Evolutionary conservation across 2,797 vertebrate genomes (phyloP), one percentile per base, ranked within the genome.

Genomic region (Syngnathus acus): DNA sequence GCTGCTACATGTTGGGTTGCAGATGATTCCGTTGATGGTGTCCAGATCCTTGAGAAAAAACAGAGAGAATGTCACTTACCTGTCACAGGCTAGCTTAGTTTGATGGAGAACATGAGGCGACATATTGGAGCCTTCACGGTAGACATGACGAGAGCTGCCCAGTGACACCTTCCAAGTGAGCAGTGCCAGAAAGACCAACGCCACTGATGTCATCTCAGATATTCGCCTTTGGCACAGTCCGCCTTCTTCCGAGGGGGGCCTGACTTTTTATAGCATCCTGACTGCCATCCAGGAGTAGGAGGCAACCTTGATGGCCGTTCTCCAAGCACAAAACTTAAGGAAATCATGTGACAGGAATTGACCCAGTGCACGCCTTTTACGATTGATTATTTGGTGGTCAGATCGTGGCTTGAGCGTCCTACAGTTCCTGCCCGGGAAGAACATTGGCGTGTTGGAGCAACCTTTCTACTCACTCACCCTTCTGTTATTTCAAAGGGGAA

Each of bases 141-240:
- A 40, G 9, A 60, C 57, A 42, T 65, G 17, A 71, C 66, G 39
- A 16, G 69, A 45, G 65, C 65, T 68, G 71, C 68, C 76, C 62
- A 70, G 80, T 64, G 78, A 70, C 69, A 79, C 77, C 45, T 77
- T 86, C 84, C 88, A 81, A 67, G 78, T 74, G 48, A 89, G 76
- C 68, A 91, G 83, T 73, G 78, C 82, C 59, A 90, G 62, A 71
- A 88, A 72, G 75, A 87, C 64, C 65, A 90, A 72, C 68, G 72
- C 59, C 55, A 79, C 73, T 75, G 73, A 62, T 86, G 81, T 90
- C 91, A 92, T 92, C 74, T 88, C 89, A 81, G 75, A 89, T 78
- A 66, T 73, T 88, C 48, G 72, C 81, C 80, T 86, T 75, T 79
- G 74, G 69, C 78, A 74, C 75, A 71, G 68, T 71, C 69, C 32